phyloP scores from a whole-genome alignment of 2,888 invertebrate genomes.

The Fragum sueziense region DNA sequence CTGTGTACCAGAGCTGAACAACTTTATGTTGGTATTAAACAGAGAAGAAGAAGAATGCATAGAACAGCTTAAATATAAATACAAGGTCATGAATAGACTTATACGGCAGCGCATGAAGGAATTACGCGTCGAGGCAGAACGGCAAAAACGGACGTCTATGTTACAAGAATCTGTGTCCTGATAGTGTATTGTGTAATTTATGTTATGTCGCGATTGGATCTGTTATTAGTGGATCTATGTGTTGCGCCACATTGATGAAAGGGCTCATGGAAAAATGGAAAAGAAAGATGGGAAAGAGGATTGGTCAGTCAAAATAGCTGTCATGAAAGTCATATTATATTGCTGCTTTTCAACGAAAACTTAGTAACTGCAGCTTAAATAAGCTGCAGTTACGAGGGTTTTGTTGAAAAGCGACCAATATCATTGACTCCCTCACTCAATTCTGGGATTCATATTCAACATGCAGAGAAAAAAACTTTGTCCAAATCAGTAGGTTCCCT shows the following conservation, averaged over 20 bases:
- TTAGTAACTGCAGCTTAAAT: too few species aligned
- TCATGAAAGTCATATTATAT: too few species aligned
- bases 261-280: neutral
- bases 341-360: too few species aligned
- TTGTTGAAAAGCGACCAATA: too few species aligned
- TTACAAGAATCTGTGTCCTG: slow-evolving; percentile 47
- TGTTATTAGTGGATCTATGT: neutral
- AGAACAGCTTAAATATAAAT: slow-evolving; percentile 83
- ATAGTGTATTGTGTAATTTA: slow-evolving; percentile 18
- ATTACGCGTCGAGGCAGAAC: slow-evolving; percentile 66
- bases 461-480: too few species aligned
- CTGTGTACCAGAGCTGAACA: slow-evolving; percentile 84
- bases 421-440: too few species aligned
- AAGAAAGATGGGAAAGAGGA: neutral
- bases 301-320: too few species aligned
- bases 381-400: too few species aligned
- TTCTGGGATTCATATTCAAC: too few species aligned
- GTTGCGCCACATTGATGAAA: neutral
- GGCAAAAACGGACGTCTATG: slow-evolving; percentile 53
- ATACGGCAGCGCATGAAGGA: slow-evolving; percentile 74
- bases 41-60: slow-evolving; percentile 84
- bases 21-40: slow-evolving; percentile 84
- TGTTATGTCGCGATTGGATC: neutral
- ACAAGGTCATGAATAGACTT: slow-evolving; percentile 79
- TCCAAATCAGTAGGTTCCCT: too few species aligned